phyloP scores from a whole-genome alignment of 2,113 vertebrate genomes.

The Nothocercus nigrocapillus region DNA sequence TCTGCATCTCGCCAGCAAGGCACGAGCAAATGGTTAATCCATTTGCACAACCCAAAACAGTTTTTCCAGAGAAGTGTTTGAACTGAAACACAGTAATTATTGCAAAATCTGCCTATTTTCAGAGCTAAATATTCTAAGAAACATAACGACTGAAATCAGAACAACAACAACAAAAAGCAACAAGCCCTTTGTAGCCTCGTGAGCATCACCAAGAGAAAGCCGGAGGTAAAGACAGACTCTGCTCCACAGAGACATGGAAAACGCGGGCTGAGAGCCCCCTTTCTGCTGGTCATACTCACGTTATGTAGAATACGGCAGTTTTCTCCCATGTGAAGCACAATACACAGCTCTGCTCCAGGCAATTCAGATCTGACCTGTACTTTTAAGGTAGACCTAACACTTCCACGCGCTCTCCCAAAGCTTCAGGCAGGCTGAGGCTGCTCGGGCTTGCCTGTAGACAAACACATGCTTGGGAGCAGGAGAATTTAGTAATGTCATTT shows the following conservation, averaged over 20 bases:
- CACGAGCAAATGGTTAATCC: not conserved
- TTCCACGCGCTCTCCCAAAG: too few species aligned
- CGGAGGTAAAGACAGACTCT: not conserved
- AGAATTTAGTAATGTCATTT: not conserved
- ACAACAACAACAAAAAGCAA: not conserved
- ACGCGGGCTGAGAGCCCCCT: not conserved
- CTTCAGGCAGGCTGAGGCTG: rapidly evolving
- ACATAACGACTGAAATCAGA: not conserved
- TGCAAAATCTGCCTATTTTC: constrained; percentile 50
- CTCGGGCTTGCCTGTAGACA: not conserved
- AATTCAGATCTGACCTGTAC: rapidly evolving
- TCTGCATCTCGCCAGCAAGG: not conserved
- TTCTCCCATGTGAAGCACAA: not conserved
- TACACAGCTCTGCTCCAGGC: not conserved
- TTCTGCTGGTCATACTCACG: too few species aligned
- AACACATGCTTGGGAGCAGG: not conserved
- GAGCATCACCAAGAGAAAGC: not conserved
- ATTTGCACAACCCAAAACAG: not conserved
- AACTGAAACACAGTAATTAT: constrained; percentile 16
- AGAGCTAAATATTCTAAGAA: constrained; percentile 53
- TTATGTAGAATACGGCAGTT: rapidly evolving
- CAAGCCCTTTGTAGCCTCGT: not conserved
- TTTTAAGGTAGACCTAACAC: not conserved
- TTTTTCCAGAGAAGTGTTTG: constrained; percentile 2
- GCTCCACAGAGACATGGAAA: rapidly evolving